phyloP scores from a whole-genome alignment of 2,797 vertebrate genomes.

The Limnodromus scolopaceus region DNA sequence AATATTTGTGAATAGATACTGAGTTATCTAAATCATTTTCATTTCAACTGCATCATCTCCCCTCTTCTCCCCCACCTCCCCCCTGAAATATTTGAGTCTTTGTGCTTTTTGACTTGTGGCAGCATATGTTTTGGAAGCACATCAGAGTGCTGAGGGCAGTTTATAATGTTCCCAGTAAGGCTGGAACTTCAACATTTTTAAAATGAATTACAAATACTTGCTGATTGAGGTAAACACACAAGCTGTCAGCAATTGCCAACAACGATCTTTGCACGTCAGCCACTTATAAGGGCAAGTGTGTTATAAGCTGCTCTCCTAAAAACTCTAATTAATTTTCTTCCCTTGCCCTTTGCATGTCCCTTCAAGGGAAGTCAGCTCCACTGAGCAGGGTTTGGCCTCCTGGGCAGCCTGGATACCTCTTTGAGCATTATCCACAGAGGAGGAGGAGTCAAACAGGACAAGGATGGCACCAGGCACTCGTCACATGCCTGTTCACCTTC shows the following conservation, averaged over 20 bases:
- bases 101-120: neutral
- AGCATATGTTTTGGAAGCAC: conserved; percentile 10
- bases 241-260: conserved; percentile 8
- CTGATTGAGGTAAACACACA: conserved; percentile 46
- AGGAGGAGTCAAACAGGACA: neutral
- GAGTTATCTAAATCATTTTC: neutral
- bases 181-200: neutral
- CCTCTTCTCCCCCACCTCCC: neutral
- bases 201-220: conserved; percentile 47
- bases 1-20: conserved; percentile 16
- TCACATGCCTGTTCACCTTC: neutral
- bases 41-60: neutral
- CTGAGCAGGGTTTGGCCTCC: neutral
- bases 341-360: neutral
- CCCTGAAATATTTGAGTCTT: neutral
- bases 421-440: neutral
- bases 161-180: neutral
- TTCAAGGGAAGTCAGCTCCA: neutral
- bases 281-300: conserved; percentile 16
- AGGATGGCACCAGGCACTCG: neutral
- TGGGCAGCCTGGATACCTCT: neutral
- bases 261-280: neutral
- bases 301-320: neutral
- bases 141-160: conserved; percentile 22
- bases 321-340: neutral